Conservation (phyloP, 2,797 vertebrate species). For the Chelon auratus region DNA sequence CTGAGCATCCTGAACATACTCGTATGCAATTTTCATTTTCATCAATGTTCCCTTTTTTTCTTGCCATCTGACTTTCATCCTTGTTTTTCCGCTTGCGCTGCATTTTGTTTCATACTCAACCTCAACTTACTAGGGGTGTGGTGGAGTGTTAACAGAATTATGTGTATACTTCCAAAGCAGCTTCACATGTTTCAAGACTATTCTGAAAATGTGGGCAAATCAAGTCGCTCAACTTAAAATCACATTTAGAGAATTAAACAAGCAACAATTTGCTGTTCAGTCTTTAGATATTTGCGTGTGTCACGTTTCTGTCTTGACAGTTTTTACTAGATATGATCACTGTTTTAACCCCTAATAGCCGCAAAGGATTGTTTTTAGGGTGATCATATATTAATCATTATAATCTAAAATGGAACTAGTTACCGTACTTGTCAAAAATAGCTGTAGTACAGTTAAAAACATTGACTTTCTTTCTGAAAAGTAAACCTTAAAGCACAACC, state of each 20-base stretch:
- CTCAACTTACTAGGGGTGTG: neutral
- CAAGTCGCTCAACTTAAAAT: neutral
- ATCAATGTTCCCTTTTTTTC: slow-evolving; percentile 3
- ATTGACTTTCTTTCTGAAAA: neutral
- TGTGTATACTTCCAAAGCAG: neutral
- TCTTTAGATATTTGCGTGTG: neutral
- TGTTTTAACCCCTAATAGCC: no score
- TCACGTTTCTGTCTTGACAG: neutral
- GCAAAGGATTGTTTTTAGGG: no score
- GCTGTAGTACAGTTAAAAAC: neutral
- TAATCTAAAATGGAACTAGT: neutral
- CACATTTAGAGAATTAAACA: slow-evolving; percentile 4
- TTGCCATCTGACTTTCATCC: slow-evolving; percentile 1
- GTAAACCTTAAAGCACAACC: neutral
- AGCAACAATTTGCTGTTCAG: neutral
- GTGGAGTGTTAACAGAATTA: neutral
- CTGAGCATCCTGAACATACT: slow-evolving; percentile 13
- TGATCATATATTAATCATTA: neutral
- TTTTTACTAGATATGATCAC: no score
- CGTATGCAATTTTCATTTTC: slow-evolving; percentile 9
- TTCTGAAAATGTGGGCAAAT: neutral
- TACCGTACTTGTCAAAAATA: neutral
- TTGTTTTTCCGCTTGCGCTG: slow-evolving; percentile 6
- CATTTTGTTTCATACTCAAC: neutral
- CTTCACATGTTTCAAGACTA: neutral